Percentiles rank a stretch among this genome's conserved stretches.
Conservation (phyloP, 2,113 vertebrate genomes). For the Percopsis transmontana region DNA sequence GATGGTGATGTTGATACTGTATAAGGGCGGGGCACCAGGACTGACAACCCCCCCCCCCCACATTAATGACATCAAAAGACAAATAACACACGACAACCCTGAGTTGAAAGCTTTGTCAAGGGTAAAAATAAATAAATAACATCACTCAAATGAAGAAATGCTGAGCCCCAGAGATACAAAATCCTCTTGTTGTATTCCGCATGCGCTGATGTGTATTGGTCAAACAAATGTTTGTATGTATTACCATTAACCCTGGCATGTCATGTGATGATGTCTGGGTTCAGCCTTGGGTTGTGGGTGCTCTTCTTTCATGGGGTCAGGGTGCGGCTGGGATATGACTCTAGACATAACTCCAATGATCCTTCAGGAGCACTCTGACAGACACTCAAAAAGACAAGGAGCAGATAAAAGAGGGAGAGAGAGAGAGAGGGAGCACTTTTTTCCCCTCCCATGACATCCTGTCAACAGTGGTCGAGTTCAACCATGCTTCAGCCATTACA, state of each 20-base stretch:
- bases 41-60: constrained; percentile 41
- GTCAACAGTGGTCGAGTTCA: constrained; percentile 65
- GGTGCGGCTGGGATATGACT: constrained; percentile 55
- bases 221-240: constrained; percentile 64
- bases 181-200: constrained; percentile 49
- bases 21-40: neutral
- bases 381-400: constrained; percentile 34
- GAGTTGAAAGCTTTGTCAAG: neutral
- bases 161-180: neutral
- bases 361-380: constrained; percentile 47
- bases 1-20: no score
- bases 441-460: constrained; percentile 43
- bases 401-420: constrained; percentile 43
- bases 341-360: constrained; percentile 57
- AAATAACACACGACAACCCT: constrained; percentile 30
- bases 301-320: constrained; percentile 36
- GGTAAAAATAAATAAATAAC: constrained; percentile 43
- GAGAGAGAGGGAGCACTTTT: constrained; percentile 35
- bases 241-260: constrained; percentile 43
- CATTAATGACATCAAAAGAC: constrained; percentile 46
- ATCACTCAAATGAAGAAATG: constrained; percentile 65
- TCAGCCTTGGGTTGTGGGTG: constrained; percentile 51
- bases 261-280: constrained; percentile 48
- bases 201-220: constrained; percentile 64
- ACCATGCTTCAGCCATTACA: constrained; percentile 43